Base-by-base conservation (phyloP, 2,113 vertebrate genomes). In the Cynopterus brachyotis region DNA sequence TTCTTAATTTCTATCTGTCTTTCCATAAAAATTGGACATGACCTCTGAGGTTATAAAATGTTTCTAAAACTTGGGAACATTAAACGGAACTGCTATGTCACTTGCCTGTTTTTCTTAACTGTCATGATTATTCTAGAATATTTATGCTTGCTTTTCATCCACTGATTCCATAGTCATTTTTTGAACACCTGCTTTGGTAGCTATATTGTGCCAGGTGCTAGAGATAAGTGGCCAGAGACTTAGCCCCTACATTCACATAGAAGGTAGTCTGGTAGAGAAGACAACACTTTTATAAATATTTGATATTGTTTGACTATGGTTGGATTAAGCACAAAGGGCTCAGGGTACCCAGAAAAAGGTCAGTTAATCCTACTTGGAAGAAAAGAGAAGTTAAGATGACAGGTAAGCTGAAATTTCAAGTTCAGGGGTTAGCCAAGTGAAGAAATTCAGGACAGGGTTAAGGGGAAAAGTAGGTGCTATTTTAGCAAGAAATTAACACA, bases 121-220 rank as follows among this genome's bases (percentile, higher is more conserved):
- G 35, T 5, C 53, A 24, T 64, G 9, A 75, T 93, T 62, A 30
- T 76, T 89, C 47, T 7, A 45, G 80, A 84, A n/a, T 89, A 53
- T 22, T 86, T 62, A 22, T 59, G 22, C 50, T 47, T 42, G 57
- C 11, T 70, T 79, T 86, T 83, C 24, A 55, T 37, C n/a, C 2
- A 3, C 55, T 62, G 20, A 69, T 60, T 84, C 26, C 17, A 3
- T n/a, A 84, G 53, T 78, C n/a, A 32, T 57, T 85, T 88, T 89
- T 82, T 89, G 82, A 95, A 30, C n/a, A 69, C 22, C 11, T 95
- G 35, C 10, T 89, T 79, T 64, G 20, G 95, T 92, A 85, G 19
- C 42, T 45, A 4, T 47, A 37, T 62, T 70, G 45, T 94, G 55
- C 50, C 30, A 60, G 45, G 22, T 91, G 11, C 22, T 86, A 7